phyloP scores from a whole-genome alignment of 2,888 invertebrate species.

The Dynastes grantii region DNA sequence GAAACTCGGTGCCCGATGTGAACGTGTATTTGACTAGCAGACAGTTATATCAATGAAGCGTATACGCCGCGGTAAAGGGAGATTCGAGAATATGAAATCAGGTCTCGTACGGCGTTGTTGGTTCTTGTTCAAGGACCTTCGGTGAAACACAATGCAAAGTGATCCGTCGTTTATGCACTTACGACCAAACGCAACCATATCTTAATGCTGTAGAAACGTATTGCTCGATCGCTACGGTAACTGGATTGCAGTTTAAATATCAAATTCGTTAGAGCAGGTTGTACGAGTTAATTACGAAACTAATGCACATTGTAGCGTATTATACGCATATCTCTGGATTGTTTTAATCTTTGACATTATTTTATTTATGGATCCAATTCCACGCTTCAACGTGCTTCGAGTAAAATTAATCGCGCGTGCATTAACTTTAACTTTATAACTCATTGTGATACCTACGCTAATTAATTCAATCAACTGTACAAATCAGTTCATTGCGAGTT shows the following conservation, averaged over 20 bases:
- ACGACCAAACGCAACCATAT: conserved; percentile 1
- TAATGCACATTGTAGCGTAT: neutral
- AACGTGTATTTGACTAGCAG: conserved; percentile 25
- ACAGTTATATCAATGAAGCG: conserved; percentile 44
- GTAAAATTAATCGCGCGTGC: no score
- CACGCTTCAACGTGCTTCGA: no score
- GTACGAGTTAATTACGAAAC: neutral
- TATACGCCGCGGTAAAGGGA: neutral
- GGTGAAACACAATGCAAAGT: conserved; percentile 18
- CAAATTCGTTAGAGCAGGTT: conserved; percentile 28
- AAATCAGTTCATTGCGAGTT: neutral
- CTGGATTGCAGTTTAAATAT: conserved; percentile 27
- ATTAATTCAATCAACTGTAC: neutral
- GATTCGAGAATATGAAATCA: conserved; percentile 7
- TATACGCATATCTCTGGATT: neutral
- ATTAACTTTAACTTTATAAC: neutral
- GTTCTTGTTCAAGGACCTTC: conserved; percentile 29
- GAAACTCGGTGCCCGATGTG: conserved; percentile 11
- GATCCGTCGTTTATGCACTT: conserved; percentile 21
- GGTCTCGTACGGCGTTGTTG: conserved; percentile 20
- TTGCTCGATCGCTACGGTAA: conserved; percentile 12
- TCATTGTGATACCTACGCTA: neutral
- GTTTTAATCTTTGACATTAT: neutral
- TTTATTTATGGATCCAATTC: neutral
- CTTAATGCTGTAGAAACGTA: conserved; percentile 2